phyloP scores from a whole-genome alignment of 2,888 invertebrate genomes.

The Bombylius major region DNA sequence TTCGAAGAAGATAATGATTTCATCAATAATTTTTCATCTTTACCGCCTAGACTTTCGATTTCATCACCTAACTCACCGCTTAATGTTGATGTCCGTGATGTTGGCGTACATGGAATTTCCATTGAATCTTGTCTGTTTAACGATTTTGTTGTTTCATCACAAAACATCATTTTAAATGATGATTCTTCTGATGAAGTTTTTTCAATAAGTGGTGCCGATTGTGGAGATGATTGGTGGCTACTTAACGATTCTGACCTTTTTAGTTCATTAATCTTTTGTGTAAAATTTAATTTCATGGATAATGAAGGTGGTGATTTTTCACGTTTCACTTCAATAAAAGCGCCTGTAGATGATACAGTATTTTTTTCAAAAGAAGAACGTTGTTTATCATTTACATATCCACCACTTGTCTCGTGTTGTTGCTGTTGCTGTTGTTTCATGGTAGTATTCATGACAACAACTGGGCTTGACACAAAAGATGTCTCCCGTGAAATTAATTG shows the following conservation, averaged over 20 bases:
- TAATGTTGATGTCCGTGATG: not conserved
- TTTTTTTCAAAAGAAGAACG: too few species aligned
- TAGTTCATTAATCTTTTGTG: not conserved
- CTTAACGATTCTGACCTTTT: not conserved
- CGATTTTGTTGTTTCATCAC: not conserved
- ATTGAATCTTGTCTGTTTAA: not conserved
- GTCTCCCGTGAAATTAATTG: conserved; percentile 43
- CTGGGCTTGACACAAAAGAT: conserved; percentile 44
- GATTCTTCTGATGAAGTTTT: not conserved
- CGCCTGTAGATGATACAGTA: not conserved
- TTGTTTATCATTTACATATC: too few species aligned
- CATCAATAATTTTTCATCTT: conserved; percentile 4
- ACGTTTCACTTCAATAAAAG: conserved; percentile 10
- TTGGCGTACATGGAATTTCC: conserved; percentile 1
- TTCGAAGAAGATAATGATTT: too few species aligned
- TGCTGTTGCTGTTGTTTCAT: conserved; percentile 20
- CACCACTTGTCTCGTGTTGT: conserved; percentile 12
- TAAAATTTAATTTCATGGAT: not conserved
- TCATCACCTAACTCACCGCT: not conserved
- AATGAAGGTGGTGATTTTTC: conserved; percentile 15
- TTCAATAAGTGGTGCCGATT: not conserved
- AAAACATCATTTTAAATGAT: not conserved
- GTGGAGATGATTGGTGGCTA: not conserved
- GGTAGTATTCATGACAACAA: not conserved
- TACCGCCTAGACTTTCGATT: not conserved